A percentile compares a stretch with the other conserved stretches of the same genome.
phyloP scores from a whole-genome alignment of 2,113 vertebrate genomes.

The Enhydra lutris region DNA sequence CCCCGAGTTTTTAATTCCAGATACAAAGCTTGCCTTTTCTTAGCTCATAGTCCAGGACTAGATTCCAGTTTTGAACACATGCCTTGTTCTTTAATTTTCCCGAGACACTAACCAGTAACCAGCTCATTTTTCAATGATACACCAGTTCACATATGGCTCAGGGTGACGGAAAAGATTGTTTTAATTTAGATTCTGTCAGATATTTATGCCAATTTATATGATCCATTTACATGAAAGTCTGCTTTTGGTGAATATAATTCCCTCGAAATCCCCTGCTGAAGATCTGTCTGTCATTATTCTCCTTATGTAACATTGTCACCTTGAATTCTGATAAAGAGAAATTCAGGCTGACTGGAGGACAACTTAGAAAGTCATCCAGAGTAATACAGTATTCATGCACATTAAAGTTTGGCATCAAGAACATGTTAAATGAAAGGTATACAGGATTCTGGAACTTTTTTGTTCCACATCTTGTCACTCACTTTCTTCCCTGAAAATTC shows the following conservation, averaged over 20 bases:
- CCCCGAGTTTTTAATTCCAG: neutral
- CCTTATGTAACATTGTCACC: neutral
- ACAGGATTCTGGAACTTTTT: neutral
- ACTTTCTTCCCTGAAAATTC: neutral
- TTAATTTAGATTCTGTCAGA: neutral
- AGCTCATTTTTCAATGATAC: neutral
- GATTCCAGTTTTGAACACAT: neutral
- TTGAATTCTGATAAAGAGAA: conserved; percentile 46
- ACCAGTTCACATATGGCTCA: neutral
- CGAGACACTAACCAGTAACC: neutral
- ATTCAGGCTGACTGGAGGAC: neutral
- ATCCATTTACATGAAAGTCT: neutral
- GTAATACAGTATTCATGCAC: neutral
- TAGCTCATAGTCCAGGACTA: neutral
- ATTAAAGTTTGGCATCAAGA: neutral
- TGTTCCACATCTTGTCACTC: neutral
- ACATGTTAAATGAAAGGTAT: neutral
- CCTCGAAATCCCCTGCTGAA: neutral
- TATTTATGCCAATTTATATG: neutral
- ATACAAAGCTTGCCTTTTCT: neutral
- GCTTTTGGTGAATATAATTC: conserved; percentile 2
- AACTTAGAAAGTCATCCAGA: neutral
- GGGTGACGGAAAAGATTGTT: neutral
- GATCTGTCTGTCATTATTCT: neutral
- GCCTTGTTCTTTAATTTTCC: neutral